phyloP scores from a whole-genome alignment of 2,888 invertebrate species.

The Cephonodes hylas region DNA sequence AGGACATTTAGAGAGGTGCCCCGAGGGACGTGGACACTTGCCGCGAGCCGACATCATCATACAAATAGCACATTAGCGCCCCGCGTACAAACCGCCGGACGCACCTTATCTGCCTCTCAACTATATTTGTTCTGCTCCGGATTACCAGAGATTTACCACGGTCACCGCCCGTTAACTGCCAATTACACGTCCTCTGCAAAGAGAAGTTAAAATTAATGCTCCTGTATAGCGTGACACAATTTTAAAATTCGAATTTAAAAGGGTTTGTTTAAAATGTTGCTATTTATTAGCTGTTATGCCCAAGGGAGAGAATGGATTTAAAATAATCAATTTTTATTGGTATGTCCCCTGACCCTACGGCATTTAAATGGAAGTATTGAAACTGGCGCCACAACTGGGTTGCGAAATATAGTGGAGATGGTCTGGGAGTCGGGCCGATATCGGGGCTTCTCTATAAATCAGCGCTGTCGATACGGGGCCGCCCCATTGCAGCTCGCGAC shows the following conservation, averaged over 20 bases:
- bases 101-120: conserved; percentile 77
- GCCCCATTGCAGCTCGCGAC: conserved; percentile 70
- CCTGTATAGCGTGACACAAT: conserved; percentile 44
- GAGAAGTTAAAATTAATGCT: conserved; percentile 67
- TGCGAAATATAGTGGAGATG: conserved; percentile 15
- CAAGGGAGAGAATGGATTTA: conserved; percentile 17
- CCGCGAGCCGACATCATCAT: conserved; percentile 66
- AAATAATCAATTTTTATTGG: conserved; percentile 28
- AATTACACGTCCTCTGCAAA: conserved; percentile 76
- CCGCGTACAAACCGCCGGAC: conserved; percentile 57
- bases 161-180: conserved; percentile 68
- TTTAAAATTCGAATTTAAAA: conserved; percentile 32
- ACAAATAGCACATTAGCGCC: conserved; percentile 77
- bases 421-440: conserved; percentile 57
- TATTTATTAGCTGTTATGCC: conserved; percentile 15
- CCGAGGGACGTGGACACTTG: conserved; percentile 31
- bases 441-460: conserved; percentile 71
- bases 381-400: neutral
- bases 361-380: conserved; percentile 20
- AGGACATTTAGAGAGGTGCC: conserved; percentile 45
- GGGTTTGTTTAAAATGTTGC: conserved; percentile 8
- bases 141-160: conserved; percentile 79
- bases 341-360: conserved; percentile 20
- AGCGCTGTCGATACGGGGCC: conserved; percentile 76
- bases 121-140: conserved; percentile 77